These are phyloP conservation scores for Orchesella flavescens DNA, from an alignment of 2,888 invertebrate species.

Conservation along the genomic window DNA sequence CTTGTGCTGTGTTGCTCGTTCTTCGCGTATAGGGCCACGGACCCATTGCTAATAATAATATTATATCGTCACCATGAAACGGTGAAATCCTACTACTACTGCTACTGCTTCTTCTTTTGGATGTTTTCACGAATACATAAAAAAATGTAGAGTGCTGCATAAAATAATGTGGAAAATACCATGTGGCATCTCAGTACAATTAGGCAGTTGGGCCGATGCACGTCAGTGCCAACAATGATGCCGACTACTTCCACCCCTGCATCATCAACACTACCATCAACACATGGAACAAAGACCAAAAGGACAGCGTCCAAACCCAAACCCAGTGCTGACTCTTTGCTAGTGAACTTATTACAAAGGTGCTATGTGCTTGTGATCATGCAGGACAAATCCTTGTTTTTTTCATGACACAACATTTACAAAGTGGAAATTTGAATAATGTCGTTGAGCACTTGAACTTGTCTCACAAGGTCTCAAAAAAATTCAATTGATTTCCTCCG, in stretches of 20 bases:
- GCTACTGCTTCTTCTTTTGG: no score
- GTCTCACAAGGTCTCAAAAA: no score
- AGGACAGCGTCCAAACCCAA: conserved; percentile 3
- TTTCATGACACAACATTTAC: neutral
- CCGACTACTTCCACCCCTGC: neutral
- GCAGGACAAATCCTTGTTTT: neutral
- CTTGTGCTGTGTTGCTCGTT: conserved; percentile 4
- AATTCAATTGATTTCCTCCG: no score
- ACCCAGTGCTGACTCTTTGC: neutral
- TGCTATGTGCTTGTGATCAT: neutral
- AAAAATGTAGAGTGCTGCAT: conserved; percentile 12
- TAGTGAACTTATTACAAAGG: neutral
- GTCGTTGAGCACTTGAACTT: neutral
- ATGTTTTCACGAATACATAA: no score
- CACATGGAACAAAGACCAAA: conserved; percentile 4
- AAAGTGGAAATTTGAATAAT: neutral
- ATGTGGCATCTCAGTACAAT: conserved; percentile 49
- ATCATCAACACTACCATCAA: neutral
- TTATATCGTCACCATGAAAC: neutral
- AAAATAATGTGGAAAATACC: conserved; percentile 46
- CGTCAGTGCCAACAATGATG: conserved; percentile 40
- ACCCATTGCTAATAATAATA: neutral
- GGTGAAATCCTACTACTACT: neutral
- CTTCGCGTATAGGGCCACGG: neutral
- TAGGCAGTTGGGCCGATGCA: conserved; percentile 38